Evolutionary conservation across 2,888 invertebrate genomes (phyloP), one percentile per base, ranked within the genome.

Genomic region (Electrophaes corylata): DNA sequence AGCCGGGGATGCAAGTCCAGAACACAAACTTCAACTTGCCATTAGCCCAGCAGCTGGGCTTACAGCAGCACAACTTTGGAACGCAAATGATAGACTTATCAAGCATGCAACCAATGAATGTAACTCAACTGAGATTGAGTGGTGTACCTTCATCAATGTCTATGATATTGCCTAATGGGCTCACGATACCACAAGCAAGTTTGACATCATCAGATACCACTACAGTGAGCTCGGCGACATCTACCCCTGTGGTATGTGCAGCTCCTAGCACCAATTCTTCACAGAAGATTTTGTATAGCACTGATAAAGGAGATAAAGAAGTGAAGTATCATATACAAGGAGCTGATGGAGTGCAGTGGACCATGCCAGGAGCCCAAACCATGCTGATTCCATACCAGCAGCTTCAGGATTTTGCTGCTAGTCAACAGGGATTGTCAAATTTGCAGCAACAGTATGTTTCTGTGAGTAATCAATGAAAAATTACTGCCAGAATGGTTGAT

Each of bases 351-450:
- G 82, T 91, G 64, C 91, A 91, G 62, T 91, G 91, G 91, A 78
- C 88, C 0, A 75, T 91, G 55, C 91, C 91, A 0, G 90, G 90
- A 0, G 87, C 90, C 0, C 91, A 91, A 64, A 91, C 91, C 6
- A 91, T 91, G 91, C 65, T 91, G 55, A 91, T 91, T 59, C 91
- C 91, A 2, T 91, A 91, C 58, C 91, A 91, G 65, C 91, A 91
- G 60, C 67, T 91, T 2, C 91, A 91, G 62, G 91, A 91, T 37
- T 72, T 91, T 20, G 73, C 88, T 1, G 72, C 83, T 2, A 81
- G 78, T 62, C 91, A 88, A 60, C 70, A 83, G 29, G 88, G 86
- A 5, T 60, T 91, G 51, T 65, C 83, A 10, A 89, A 88, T 64
- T 67, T 91, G 18, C 91, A 90, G 56, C 83, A 91, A 51, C 91